Conservation (phyloP, 2,888 invertebrate genomes). For the Campoplex capitator region DNA sequence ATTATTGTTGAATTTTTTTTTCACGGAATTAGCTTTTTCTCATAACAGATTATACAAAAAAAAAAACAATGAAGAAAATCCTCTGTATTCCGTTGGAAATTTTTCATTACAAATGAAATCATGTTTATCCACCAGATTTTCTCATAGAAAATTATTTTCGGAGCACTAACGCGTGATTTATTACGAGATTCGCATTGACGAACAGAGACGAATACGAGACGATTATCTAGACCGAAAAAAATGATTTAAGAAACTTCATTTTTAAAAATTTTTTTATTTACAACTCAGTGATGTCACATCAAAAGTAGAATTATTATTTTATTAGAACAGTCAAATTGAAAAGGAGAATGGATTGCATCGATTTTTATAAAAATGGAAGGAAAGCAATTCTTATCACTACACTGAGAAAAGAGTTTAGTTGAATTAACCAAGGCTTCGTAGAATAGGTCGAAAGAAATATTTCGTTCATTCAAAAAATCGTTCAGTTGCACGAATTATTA, state of each 20-base stretch:
- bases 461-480: too few species aligned
- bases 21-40: not conserved
- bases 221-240: not conserved
- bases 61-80: not conserved
- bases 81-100: not conserved
- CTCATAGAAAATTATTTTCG: not conserved
- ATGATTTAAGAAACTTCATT: too few species aligned
- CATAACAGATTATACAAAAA: not conserved
- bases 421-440: too few species aligned
- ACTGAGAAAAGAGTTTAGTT: too few species aligned
- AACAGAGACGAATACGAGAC: too few species aligned
- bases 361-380: not conserved
- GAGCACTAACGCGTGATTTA: not conserved
- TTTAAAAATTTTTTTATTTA: too few species aligned
- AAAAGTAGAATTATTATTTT: too few species aligned
- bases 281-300: too few species aligned
- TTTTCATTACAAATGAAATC: not conserved
- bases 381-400: not conserved
- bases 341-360: not conserved
- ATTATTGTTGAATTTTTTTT: not conserved
- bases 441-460: too few species aligned
- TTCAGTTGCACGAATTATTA: too few species aligned
- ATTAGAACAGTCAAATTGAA: too few species aligned
- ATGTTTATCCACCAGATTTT: not conserved
- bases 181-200: too few species aligned